phyloP scores from a whole-genome alignment of 2,113 vertebrate species.

The Halcyon senegalensis region DNA sequence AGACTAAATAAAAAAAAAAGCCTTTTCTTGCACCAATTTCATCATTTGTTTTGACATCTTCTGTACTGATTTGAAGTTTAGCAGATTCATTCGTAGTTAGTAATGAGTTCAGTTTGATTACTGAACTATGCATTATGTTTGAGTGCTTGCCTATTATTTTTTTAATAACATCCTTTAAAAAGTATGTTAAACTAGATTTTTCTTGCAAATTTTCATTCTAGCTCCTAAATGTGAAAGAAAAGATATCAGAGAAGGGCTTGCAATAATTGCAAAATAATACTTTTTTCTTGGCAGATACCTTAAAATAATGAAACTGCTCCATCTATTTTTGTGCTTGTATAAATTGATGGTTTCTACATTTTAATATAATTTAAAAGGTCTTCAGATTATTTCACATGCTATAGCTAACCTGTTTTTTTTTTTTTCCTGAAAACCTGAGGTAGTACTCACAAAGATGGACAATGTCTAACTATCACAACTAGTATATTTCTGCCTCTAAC shows the following conservation, averaged over 20 bases:
- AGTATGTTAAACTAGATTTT: neutral
- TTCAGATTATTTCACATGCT: neutral
- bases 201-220: neutral
- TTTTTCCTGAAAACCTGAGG: neutral
- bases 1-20: neutral
- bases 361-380: neutral
- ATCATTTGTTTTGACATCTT: neutral
- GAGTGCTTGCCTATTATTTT: neutral
- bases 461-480: neutral
- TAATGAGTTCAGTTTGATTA: neutral
- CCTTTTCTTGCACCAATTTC: neutral
- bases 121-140: neutral
- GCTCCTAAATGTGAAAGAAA: neutral
- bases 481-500: neutral
- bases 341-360: neutral
- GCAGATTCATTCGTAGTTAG: neutral
- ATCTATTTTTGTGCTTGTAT: neutral
- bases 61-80: neutral
- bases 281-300: neutral
- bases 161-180: neutral
- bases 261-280: neutral
- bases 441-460: neutral
- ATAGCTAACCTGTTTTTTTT: neutral
- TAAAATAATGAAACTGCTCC: neutral
- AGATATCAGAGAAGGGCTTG: neutral